These are phyloP conservation scores for Ectemnius cavifrons DNA, from an alignment of 2,888 invertebrate species.

Conservation along the genomic window DNA sequence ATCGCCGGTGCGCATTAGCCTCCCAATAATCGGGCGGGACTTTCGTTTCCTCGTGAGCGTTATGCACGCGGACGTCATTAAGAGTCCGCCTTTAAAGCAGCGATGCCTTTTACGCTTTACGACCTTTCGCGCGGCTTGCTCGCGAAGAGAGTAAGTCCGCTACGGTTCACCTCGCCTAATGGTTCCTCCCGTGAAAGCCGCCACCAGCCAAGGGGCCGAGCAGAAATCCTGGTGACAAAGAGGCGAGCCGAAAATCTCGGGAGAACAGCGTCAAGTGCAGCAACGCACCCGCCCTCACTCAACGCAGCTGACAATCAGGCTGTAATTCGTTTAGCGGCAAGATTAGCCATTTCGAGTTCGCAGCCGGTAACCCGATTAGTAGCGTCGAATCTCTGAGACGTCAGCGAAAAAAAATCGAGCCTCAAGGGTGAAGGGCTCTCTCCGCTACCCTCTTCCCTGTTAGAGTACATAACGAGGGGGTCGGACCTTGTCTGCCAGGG, in stretches of 20 bases:
- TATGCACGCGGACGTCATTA: conserved; percentile 69
- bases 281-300: conserved; percentile 4
- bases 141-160: conserved; percentile 18
- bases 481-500: conserved; percentile 4
- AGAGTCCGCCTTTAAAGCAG: conserved; percentile 70
- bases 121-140: conserved; percentile 63
- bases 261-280: conserved; percentile 28
- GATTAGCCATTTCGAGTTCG: conserved; percentile 65
- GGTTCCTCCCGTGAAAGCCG: conserved; percentile 43
- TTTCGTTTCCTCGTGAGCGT: conserved; percentile 62
- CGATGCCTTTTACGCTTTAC: conserved; percentile 71
- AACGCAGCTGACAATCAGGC: conserved; percentile 18
- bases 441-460: too few species aligned
- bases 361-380: conserved; percentile 60
- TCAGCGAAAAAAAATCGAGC: conserved; percentile 67
- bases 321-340: conserved; percentile 57
- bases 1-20: conserved; percentile 55
- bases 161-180: conserved; percentile 47
- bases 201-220: conserved; percentile 13
- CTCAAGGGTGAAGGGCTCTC: conserved; percentile 8
- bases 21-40: conserved; percentile 53
- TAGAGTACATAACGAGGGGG: conserved; percentile 29
- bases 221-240: conserved; percentile 33
- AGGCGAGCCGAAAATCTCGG: not conserved
- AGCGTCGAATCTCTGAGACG: conserved; percentile 65